phyloP scores from a whole-genome alignment of 2,888 invertebrate genomes.

The Drosophila paramelanica region DNA sequence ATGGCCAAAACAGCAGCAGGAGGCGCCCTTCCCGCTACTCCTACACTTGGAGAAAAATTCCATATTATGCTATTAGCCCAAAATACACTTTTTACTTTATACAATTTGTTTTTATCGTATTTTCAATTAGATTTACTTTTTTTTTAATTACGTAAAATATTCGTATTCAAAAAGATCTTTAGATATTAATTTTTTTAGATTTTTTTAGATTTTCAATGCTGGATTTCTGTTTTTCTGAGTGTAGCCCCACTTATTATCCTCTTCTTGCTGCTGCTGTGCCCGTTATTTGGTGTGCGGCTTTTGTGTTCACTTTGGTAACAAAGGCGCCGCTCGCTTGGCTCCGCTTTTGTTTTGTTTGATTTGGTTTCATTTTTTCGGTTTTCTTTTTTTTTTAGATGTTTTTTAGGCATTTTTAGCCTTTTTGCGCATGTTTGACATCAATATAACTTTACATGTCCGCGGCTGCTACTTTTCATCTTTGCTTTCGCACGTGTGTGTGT shows the following conservation, averaged over 20 bases:
- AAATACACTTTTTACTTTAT: too few species aligned
- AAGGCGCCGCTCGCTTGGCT: constrained; percentile 62
- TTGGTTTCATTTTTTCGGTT: constrained; percentile 29
- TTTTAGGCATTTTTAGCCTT: constrained; percentile 22
- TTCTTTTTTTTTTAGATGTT: constrained; percentile 19
- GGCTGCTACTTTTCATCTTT: constrained; percentile 49
- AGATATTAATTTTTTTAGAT: too few species aligned
- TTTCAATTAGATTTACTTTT: too few species aligned
- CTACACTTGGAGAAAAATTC: neutral
- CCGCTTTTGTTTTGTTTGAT: constrained; percentile 47
- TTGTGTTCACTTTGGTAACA: constrained; percentile 68
- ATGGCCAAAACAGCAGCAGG: constrained; percentile 10
- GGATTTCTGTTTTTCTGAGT: neutral
- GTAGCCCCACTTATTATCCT: neutral
- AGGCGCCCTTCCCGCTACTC: neutral
- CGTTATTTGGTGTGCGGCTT: constrained; percentile 72
- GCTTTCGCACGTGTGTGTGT: constrained; percentile 18
- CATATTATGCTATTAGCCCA: too few species aligned
- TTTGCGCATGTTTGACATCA: constrained; percentile 71
- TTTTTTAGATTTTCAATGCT: too few species aligned
- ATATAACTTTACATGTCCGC: constrained; percentile 68
- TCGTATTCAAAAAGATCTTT: too few species aligned
- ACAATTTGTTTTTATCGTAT: too few species aligned
- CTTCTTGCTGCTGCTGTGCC: constrained; percentile 50
- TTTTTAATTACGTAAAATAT: too few species aligned